Evolutionary conservation across 2,113 vertebrate species (phyloP).

Genomic region (Brachyhypopomus occidentalis): DNA sequence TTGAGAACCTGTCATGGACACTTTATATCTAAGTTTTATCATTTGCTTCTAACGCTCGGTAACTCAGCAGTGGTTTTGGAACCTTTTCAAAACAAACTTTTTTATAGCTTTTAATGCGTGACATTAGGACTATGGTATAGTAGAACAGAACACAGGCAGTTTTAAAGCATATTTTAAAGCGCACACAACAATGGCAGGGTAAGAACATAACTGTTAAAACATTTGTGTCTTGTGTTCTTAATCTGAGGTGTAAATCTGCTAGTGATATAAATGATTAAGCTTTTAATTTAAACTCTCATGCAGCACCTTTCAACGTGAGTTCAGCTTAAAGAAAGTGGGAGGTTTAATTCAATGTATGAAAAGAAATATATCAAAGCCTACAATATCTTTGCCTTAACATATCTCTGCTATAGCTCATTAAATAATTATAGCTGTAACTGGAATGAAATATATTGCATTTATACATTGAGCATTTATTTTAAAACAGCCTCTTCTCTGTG

Average conservation of each 20-base stretch:
- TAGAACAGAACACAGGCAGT: background rate
- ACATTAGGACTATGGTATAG: background rate
- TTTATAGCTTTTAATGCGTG: background rate
- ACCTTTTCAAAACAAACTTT: background rate
- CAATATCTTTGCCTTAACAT: slow-evolving; percentile 28
- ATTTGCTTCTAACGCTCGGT: slow-evolving; percentile 28
- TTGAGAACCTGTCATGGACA: slow-evolving; percentile 34
- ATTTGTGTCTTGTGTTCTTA: slow-evolving; percentile 20
- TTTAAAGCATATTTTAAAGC: background rate
- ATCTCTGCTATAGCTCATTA: slow-evolving; percentile 25
- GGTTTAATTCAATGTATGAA: slow-evolving; percentile 17
- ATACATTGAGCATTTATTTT: slow-evolving; percentile 39
- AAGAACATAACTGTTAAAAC: background rate
- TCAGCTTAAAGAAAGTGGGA: slow-evolving; percentile 29
- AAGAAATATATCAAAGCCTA: slow-evolving; percentile 34
- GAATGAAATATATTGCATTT: slow-evolving; percentile 18
- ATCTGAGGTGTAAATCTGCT: background rate
- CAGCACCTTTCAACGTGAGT: background rate
- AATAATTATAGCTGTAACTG: slow-evolving; percentile 2
- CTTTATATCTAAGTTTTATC: slow-evolving; percentile 18
- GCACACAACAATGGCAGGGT: background rate
- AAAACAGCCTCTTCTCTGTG: slow-evolving; percentile 19
- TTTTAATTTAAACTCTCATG: slow-evolving; percentile 11
- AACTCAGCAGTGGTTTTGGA: slow-evolving; percentile 10
- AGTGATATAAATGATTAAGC: background rate